Evolutionary conservation across 2,797 vertebrate species (phyloP).

Genomic region (Sternotherus odoratus): DNA sequence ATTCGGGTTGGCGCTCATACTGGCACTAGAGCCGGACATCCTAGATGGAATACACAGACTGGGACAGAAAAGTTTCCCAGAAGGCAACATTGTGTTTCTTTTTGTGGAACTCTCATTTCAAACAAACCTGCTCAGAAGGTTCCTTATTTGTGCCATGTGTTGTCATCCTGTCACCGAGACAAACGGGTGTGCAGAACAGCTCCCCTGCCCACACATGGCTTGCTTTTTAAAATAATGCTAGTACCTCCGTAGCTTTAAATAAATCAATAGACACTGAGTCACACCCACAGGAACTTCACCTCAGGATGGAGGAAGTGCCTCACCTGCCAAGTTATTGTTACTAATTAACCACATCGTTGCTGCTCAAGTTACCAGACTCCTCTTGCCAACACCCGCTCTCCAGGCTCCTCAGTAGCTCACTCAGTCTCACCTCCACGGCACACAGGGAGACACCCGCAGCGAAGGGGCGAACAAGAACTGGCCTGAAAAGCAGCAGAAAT

Average conservation of each 20-base stretch:
- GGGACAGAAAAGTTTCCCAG: slow-evolving; percentile 44
- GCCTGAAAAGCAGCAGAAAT: background rate
- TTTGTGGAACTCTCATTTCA: slow-evolving; percentile 9
- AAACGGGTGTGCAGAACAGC: slow-evolving; percentile 49
- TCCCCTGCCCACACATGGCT: slow-evolving; percentile 62
- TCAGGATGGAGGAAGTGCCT: slow-evolving; percentile 70
- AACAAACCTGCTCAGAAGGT: slow-evolving; percentile 64
- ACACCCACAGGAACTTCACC: slow-evolving; percentile 70
- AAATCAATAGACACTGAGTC: slow-evolving; percentile 76
- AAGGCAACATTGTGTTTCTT: slow-evolving; percentile 30
- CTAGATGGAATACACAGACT: slow-evolving; percentile 34
- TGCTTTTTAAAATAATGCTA: slow-evolving; percentile 66
- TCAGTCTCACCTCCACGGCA: accelerated
- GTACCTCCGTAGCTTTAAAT: slow-evolving; percentile 64
- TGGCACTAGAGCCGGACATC: slow-evolving; percentile 36
- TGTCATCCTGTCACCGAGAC: slow-evolving; percentile 68
- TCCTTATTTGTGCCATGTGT: slow-evolving; percentile 72
- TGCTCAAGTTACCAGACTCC: accelerated
- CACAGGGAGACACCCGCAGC: accelerated
- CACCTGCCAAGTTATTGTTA: slow-evolving; percentile 43
- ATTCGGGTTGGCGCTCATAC: slow-evolving; percentile 36
- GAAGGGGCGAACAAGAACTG: background rate
- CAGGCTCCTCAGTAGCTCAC: accelerated
- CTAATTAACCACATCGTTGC: slow-evolving; percentile 46
- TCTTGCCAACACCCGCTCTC: no score